These are phyloP conservation scores for Melipona quadrifasciata DNA, from an alignment of 1,140 invertebrate genomes.

Conservation along the genomic window DNA sequence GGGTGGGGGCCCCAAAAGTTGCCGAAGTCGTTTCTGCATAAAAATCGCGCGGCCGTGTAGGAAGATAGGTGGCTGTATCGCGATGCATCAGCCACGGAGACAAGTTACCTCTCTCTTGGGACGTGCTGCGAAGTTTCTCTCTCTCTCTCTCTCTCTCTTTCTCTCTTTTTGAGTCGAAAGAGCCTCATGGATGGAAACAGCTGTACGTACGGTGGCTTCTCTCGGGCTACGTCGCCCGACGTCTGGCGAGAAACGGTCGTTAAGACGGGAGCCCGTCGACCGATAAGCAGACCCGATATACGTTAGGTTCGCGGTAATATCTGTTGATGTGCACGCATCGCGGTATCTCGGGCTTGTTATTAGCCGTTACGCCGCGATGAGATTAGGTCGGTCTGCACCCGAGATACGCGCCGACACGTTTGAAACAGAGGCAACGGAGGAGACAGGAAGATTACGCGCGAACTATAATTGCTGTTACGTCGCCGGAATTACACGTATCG, in stretches of 20 bases:
- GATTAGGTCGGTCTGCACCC: conserved; percentile 36
- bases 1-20: not conserved
- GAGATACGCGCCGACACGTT: conserved; percentile 16
- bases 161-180: not conserved
- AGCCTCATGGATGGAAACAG: not conserved
- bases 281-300: conserved; percentile 32
- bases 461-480: conserved; percentile 51
- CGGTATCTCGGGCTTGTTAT: conserved; percentile 43
- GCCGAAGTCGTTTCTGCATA: not conserved
- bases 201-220: not conserved
- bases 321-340: conserved; percentile 46
- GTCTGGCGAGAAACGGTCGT: not conserved
- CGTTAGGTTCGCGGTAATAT: conserved; percentile 31
- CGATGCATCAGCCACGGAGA: conserved; percentile 12
- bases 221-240: no score
- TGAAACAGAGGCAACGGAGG: not conserved
- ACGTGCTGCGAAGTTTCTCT: not conserved
- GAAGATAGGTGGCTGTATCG: conserved; percentile 20
- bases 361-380: conserved; percentile 8
- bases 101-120: not conserved
- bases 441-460: conserved; percentile 38
- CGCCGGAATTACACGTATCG: conserved; percentile 32
- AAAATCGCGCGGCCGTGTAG: not conserved
- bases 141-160: no score
- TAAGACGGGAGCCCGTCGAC: not conserved